Evolutionary conservation across 1,140 invertebrate genomes (phyloP), one percentile per base, ranked within the genome.

Genomic region (Aricia agestis): DNA sequence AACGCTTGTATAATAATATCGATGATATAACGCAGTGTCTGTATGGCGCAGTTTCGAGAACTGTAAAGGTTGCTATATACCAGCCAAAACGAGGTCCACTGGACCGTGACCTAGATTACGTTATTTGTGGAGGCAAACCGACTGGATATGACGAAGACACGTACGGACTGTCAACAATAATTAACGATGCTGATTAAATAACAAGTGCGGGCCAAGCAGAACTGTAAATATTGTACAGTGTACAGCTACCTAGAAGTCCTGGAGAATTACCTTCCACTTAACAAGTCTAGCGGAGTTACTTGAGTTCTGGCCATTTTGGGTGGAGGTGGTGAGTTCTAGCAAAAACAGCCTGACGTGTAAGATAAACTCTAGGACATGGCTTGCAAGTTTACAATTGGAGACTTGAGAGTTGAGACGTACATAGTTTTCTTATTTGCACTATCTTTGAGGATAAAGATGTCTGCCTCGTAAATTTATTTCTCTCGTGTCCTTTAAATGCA

Each of bases 71-170:
- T 79, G 77, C 75, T 63, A 75, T 73, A 76, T 72, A 75, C 71
- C 71, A 74, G 68, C 76, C 78, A 78, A 80, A 79, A 76, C 81
- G 73, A 84, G 82, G 80, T 79, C 81, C 76, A 77, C 72, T 70
- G 76, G 83, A 84, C 87, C 87, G 59, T 90, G 87, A 90, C 87
- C 86, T 70, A 83, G 72, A 82, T 89, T 74, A 73, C 75, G 78
- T 83, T 63, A 84, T 87, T 83, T 83, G 82, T 84, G 76, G 77
- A 80, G 70, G 74, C 74, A 74, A 81, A 78, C 77, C 79, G 77
- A 78, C 77, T 72, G 72, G 68, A 59, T 31, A 67, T 71, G 45
- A 70, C 58, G 36, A 70, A 57, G 65, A 66, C 70, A 57, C 66
- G 52, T 66, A 57, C 6, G 13, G 19, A 25, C 52, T 71, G 32